Conservation (phyloP, 2,888 invertebrate species). For the Sphecodes monilicornis region DNA sequence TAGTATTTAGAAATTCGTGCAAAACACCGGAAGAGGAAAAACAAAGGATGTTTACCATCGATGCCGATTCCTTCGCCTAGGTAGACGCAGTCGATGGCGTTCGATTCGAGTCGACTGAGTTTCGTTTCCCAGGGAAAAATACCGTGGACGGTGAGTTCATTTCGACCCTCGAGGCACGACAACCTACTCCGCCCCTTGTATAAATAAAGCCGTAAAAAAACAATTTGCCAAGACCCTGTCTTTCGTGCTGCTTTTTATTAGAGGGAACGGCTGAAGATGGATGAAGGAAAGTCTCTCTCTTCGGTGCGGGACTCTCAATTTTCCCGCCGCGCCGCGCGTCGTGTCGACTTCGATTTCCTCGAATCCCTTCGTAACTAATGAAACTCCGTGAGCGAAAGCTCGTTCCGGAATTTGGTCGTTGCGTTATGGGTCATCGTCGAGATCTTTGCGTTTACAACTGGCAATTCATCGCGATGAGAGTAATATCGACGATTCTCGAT, state of each 20-base stretch:
- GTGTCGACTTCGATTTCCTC: not conserved
- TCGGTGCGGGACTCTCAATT: constrained; percentile 20
- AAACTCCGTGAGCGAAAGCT: not conserved
- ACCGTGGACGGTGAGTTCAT: constrained; percentile 30
- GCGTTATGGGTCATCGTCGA: not conserved
- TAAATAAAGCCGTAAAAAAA: constrained; percentile 65
- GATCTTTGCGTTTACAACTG: not conserved
- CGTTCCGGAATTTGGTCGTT: not conserved
- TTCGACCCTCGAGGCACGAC: constrained; percentile 40
- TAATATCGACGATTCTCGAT: no score
- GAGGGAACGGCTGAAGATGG: constrained; percentile 20
- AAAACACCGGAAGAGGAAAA: not conserved
- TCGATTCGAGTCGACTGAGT: constrained; percentile 11
- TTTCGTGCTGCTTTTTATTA: constrained; percentile 46
- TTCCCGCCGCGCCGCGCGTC: constrained; percentile 4
- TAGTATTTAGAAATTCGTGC: not conserved
- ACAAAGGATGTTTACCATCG: not conserved
- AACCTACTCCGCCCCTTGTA: constrained; percentile 52
- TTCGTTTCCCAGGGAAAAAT: constrained; percentile 32
- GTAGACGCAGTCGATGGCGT: constrained; percentile 15
- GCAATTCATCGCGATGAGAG: no score
- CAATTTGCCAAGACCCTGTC: constrained; percentile 50
- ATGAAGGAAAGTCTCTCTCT: not conserved
- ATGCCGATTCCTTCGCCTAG: not conserved
- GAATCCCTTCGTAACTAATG: not conserved